Percentiles rank a stretch among this genome's conserved stretches.
Conservation (phyloP, 1,140 invertebrate genomes). For the Episyrphus balteatus region DNA sequence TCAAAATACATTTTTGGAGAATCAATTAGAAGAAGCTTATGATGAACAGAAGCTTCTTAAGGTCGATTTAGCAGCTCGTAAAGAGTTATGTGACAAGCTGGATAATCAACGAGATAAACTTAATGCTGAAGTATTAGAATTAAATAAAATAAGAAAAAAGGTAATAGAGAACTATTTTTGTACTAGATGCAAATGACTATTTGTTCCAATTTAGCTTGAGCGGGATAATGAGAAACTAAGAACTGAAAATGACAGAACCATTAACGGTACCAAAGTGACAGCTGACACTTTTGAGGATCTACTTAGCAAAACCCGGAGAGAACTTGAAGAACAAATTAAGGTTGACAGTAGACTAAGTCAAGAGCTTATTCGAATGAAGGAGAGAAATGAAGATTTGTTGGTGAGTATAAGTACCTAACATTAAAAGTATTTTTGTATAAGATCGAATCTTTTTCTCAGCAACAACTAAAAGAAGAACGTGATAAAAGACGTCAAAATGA, state of each 20-base stretch:
- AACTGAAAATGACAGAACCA: slow-evolving; percentile 12
- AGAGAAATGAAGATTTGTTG: slow-evolving; percentile 16
- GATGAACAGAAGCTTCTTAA: slow-evolving; percentile 20
- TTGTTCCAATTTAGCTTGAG: slow-evolving; percentile 9
- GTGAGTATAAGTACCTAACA: slow-evolving; percentile 8
- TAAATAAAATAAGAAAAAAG: slow-evolving; percentile 22
- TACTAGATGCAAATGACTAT: too few species aligned
- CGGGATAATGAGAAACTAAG: slow-evolving; percentile 19
- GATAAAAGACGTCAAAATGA: slow-evolving; percentile 17
- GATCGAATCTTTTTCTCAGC: slow-evolving; percentile 7
- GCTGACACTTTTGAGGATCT: slow-evolving; percentile 23
- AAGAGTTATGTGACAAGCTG: slow-evolving; percentile 29
- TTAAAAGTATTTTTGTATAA: not conserved
- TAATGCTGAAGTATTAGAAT: slow-evolving; percentile 27
- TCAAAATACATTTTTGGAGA: slow-evolving; percentile 12
- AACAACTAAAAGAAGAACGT: slow-evolving; percentile 18
- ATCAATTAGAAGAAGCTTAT: slow-evolving; percentile 15
- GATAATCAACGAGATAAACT: slow-evolving; percentile 28
- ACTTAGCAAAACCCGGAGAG: slow-evolving; percentile 16
- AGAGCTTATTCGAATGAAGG: slow-evolving; percentile 21
- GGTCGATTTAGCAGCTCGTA: slow-evolving; percentile 24
- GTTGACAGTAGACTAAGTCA: slow-evolving; percentile 12
- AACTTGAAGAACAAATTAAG: slow-evolving; percentile 23
- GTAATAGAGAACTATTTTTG: too few species aligned
- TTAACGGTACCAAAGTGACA: slow-evolving; percentile 10